Conservation (phyloP, 2,888 invertebrate genomes). For the Lasius fuliginosus region DNA sequence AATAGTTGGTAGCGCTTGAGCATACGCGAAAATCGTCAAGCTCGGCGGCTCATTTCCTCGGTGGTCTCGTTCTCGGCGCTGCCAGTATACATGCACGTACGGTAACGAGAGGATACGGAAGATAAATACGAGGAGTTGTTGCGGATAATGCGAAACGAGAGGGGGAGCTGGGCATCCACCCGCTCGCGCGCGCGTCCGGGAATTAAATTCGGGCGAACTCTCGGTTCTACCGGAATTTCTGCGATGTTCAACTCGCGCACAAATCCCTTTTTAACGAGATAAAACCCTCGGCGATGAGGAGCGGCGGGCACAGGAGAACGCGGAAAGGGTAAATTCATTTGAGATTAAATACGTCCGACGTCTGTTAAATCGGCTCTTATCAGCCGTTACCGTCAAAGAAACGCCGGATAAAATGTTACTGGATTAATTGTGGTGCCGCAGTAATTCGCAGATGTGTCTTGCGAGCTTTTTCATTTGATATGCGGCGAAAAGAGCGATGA, state of each 20-base stretch:
- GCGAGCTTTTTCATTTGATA: slow-evolving; percentile 55
- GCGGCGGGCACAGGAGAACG: slow-evolving; percentile 36
- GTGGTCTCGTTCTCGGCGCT: slow-evolving; percentile 53
- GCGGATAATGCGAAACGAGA: slow-evolving; percentile 63
- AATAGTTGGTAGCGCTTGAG: slow-evolving; percentile 53
- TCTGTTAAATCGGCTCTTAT: slow-evolving; percentile 60
- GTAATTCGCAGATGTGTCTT: slow-evolving; percentile 50
- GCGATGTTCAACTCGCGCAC: slow-evolving; percentile 62
- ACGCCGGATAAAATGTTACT: slow-evolving; percentile 40
- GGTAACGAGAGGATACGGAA: slow-evolving; percentile 59
- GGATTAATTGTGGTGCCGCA: slow-evolving; percentile 51
- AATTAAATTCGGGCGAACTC: slow-evolving; percentile 72
- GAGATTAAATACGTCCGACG: slow-evolving; percentile 59
- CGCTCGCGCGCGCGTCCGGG: slow-evolving; percentile 53
- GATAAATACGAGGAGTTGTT: slow-evolving; percentile 71
- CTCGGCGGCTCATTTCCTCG: slow-evolving; percentile 49
- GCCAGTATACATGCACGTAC: slow-evolving; percentile 57
- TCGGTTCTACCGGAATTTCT: slow-evolving; percentile 63
- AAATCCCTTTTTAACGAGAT: slow-evolving; percentile 73
- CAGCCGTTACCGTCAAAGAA: slow-evolving; percentile 47
- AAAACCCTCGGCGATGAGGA: slow-evolving; percentile 58
- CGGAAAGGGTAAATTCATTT: slow-evolving; percentile 65
- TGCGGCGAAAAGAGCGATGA: slow-evolving; percentile 51
- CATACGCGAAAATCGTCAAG: slow-evolving; percentile 55
- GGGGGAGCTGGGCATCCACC: slow-evolving; percentile 3